Conservation (phyloP, 2,113 vertebrate genomes). For the Ictidomys tridecemlineatus region DNA sequence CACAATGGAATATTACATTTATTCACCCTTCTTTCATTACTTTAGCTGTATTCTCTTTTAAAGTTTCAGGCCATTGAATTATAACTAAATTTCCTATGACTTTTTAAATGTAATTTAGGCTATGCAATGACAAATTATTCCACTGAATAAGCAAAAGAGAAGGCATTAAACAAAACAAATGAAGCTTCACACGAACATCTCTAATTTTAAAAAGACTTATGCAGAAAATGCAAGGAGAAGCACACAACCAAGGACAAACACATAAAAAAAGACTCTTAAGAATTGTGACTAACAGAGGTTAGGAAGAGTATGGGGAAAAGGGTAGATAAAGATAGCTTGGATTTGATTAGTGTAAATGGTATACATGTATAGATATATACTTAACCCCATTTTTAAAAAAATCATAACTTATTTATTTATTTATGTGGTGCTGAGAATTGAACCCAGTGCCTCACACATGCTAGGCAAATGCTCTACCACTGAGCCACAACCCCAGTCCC, state of each 20-base stretch:
- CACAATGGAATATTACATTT: no score
- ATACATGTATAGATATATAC: neutral
- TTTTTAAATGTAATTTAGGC: slow-evolving; percentile 1
- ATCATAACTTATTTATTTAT: no score
- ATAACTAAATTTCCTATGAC: no score
- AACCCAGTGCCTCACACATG: no score
- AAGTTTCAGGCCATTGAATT: no score
- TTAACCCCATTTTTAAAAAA: neutral
- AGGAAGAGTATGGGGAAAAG: neutral
- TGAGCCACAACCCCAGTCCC: no score
- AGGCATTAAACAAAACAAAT: slow-evolving; percentile 45
- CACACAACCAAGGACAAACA: neutral
- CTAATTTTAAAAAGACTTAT: slow-evolving; percentile 41
- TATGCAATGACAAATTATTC: slow-evolving; percentile 26
- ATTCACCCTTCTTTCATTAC: no score
- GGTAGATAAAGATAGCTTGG: neutral
- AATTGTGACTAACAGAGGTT: neutral
- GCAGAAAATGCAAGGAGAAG: slow-evolving; percentile 5
- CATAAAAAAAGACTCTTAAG: neutral
- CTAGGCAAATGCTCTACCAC: no score
- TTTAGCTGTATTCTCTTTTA: no score
- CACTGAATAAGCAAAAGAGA: slow-evolving; percentile 54
- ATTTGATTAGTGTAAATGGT: neutral
- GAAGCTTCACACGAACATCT: slow-evolving; percentile 26
- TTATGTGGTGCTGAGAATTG: no score